phyloP scores from a whole-genome alignment of 1,140 invertebrate genomes.

The Frieseomelitta varia region DNA sequence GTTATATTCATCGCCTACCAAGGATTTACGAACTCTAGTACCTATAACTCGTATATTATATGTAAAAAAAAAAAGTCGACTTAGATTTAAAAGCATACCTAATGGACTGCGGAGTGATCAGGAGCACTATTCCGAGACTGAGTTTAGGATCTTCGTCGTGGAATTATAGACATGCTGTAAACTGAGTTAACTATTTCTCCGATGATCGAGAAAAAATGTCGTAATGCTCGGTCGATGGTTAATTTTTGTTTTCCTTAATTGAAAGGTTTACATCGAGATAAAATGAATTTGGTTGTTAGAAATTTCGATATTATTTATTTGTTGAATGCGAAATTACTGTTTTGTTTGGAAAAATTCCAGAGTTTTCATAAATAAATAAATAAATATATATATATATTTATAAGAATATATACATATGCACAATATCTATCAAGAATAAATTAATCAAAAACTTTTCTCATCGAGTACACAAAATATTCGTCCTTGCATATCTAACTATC shows the following conservation, averaged over 20 bases:
- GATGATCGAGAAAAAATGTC: not conserved
- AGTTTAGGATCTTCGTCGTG: conserved; percentile 64
- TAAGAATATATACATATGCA: too few species aligned
- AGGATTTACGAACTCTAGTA: conserved; percentile 75
- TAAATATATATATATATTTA: not conserved
- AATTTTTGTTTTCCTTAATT: not conserved
- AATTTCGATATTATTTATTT: conserved; percentile 23
- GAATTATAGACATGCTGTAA: not conserved
- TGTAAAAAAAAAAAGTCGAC: conserved; percentile 69
- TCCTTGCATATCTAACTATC: not conserved
- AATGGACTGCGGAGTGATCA: conserved; percentile 65
- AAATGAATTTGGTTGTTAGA: conserved; percentile 7
- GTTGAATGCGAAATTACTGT: conserved; percentile 24
- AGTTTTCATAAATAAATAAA: not conserved
- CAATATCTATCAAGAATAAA: not conserved
- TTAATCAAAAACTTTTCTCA: too few species aligned
- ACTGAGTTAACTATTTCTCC: too few species aligned
- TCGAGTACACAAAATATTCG: not conserved
- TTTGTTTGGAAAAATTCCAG: not conserved
- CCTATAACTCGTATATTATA: conserved; percentile 77
- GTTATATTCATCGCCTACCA: conserved; percentile 76
- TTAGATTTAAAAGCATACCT: conserved; percentile 70
- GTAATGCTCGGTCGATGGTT: not conserved
- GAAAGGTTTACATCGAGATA: not conserved
- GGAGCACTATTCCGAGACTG: conserved; percentile 56